These are phyloP conservation scores for Sardina pilchardus DNA, from an alignment of 2,113 vertebrate species.

Conservation along the genomic window DNA sequence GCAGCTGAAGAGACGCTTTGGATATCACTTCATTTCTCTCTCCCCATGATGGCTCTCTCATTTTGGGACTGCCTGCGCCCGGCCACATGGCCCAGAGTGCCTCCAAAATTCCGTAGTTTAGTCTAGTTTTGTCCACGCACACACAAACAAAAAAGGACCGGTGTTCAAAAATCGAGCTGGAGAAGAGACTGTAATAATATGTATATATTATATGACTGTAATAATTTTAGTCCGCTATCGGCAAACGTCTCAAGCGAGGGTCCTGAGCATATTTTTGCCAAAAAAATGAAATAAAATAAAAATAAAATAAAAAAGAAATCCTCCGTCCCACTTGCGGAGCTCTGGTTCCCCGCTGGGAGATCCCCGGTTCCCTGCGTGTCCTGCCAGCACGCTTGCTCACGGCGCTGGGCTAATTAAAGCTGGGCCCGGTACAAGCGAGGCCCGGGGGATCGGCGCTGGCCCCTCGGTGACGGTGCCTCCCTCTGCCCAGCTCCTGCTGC, in stretches of 20 bases:
- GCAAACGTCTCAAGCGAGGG: not conserved
- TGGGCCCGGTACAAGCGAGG: slow-evolving; percentile 45
- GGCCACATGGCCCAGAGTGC: not conserved
- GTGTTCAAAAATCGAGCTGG: not conserved
- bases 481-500: slow-evolving; percentile 26
- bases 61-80: not conserved
- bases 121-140: not conserved
- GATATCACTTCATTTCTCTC: not conserved
- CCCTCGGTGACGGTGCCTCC: slow-evolving; percentile 41
- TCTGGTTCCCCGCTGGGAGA: slow-evolving; percentile 28
- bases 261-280: not conserved
- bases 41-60: not conserved
- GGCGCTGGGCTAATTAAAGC: slow-evolving; percentile 64
- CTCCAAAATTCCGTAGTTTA: not conserved
- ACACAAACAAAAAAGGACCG: not conserved
- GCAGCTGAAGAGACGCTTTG: not conserved
- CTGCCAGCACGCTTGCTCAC: slow-evolving; percentile 34
- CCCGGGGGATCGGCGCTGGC: slow-evolving; percentile 56
- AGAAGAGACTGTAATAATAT: not conserved
- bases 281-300: too few species aligned
- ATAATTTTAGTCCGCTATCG: not conserved
- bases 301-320: too few species aligned
- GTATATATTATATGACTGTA: too few species aligned
- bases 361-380: slow-evolving; percentile 31
- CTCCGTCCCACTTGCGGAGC: not conserved